These are phyloP conservation scores for Rugalucina vietnamica DNA, from an alignment of 2,888 invertebrate species.

Conservation along the genomic window DNA sequence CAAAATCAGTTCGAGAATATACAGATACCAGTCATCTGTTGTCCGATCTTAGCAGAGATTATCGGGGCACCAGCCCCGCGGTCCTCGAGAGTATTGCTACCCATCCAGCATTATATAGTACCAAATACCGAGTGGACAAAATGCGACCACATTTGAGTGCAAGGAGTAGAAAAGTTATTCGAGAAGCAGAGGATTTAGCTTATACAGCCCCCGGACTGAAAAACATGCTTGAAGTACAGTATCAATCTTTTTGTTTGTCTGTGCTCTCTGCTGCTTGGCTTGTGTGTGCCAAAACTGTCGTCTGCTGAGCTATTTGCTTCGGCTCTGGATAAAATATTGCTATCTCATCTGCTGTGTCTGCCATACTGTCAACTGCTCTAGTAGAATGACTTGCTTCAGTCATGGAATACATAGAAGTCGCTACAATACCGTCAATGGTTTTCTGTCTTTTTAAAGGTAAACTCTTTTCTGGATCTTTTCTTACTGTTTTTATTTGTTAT, in stretches of 20 bases:
- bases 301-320: conserved; percentile 32
- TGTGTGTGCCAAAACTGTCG: conserved; percentile 22
- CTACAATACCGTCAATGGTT: background rate
- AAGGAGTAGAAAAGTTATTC: conserved; percentile 76
- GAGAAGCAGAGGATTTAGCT: conserved; percentile 79
- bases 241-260: conserved; percentile 46
- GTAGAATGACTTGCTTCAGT: no score
- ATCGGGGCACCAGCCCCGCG: conserved; percentile 76
- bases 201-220: conserved; percentile 78
- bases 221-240: conserved; percentile 80
- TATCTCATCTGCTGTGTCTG: background rate
- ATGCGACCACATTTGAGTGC: conserved; percentile 71
- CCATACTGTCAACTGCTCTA: background rate
- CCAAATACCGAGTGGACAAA: conserved; percentile 55
- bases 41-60: conserved; percentile 67
- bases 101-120: conserved; percentile 71
- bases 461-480: background rate
- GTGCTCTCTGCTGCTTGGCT: conserved; percentile 41
- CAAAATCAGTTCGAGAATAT: conserved; percentile 54
- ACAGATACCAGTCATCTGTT: conserved; percentile 48
- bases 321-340: background rate
- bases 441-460: background rate
- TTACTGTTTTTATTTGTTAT: background rate
- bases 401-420: background rate
- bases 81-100: conserved; percentile 78